Conservation (phyloP, 2,797 vertebrate species). For the Phrynocephalus vlangalii region DNA sequence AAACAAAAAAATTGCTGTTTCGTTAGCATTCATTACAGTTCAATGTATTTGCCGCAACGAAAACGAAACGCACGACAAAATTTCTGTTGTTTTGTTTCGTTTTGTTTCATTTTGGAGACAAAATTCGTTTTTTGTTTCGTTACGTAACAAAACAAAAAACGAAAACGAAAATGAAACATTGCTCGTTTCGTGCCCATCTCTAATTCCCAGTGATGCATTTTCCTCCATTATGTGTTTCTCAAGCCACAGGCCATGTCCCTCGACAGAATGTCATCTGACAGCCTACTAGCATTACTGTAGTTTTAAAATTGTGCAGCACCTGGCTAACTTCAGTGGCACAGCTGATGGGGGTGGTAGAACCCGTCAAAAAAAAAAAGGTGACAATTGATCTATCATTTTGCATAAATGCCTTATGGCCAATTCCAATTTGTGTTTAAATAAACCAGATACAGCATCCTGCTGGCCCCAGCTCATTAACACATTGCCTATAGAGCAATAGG, state of each 20-base stretch:
- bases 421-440: conserved; percentile 63
- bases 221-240: neutral
- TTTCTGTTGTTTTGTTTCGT: no score
- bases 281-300: conserved; percentile 39
- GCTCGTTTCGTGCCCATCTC: no score
- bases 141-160: no score
- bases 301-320: conserved; percentile 61
- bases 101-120: no score
- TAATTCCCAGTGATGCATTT: neutral
- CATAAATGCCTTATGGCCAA: conserved; percentile 68
- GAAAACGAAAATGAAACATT: no score
- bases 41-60: no score
- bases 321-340: conserved; percentile 54
- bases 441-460: conserved; percentile 53
- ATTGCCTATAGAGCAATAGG: conserved; percentile 12
- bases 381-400: conserved; percentile 54
- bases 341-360: conserved; percentile 13
- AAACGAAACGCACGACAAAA: no score
- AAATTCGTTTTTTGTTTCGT: no score
- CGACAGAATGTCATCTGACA: neutral
- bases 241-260: neutral
- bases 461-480: conserved; percentile 44
- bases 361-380: neutral
- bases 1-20: no score
- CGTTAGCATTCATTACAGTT: no score